Percentiles rank a stretch among this genome's conserved stretches.
These are phyloP conservation scores for Aphidius ervi DNA, from an alignment of 1,140 invertebrate species.

Conservation along the genomic window DNA sequence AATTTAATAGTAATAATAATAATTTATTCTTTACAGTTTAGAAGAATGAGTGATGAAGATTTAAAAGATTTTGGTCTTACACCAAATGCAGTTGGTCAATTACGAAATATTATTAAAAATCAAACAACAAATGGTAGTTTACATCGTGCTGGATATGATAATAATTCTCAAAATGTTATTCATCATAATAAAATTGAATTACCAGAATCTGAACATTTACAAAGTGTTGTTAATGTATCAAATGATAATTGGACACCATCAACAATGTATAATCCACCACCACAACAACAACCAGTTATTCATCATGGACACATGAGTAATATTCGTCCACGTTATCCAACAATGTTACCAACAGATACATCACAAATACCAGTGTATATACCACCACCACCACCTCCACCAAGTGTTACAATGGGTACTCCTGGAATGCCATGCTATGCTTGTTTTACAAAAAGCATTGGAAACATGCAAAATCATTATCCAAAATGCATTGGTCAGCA, in stretches of 20 bases:
- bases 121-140: constrained; percentile 47
- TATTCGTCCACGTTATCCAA: neutral
- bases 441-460: constrained; percentile 39
- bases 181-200: constrained; percentile 19
- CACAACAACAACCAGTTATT: neutral
- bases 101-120: constrained; percentile 58
- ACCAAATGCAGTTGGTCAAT: constrained; percentile 54
- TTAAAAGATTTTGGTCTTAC: constrained; percentile 52
- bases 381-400: constrained; percentile 36
- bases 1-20: too few species aligned
- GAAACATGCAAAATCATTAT: constrained; percentile 42
- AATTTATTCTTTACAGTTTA: constrained; percentile 43
- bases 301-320: too few species aligned
- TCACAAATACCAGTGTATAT: constrained; percentile 40
- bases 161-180: constrained; percentile 33
- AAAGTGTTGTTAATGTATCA: constrained; percentile 42
- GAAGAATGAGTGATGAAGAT: constrained; percentile 57
- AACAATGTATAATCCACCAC: neutral
- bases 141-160: constrained; percentile 38
- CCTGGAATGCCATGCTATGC: constrained; percentile 44
- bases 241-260: constrained; percentile 35
- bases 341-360: constrained; percentile 31
- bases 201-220: constrained; percentile 33
- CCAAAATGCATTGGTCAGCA: constrained; percentile 46
- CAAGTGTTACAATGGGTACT: constrained; percentile 33